A percentile compares a stretch with the other conserved stretches of the same genome.
Conservation (phyloP, 2,113 vertebrate genomes). For the human (Homo sapiens) region DNA sequence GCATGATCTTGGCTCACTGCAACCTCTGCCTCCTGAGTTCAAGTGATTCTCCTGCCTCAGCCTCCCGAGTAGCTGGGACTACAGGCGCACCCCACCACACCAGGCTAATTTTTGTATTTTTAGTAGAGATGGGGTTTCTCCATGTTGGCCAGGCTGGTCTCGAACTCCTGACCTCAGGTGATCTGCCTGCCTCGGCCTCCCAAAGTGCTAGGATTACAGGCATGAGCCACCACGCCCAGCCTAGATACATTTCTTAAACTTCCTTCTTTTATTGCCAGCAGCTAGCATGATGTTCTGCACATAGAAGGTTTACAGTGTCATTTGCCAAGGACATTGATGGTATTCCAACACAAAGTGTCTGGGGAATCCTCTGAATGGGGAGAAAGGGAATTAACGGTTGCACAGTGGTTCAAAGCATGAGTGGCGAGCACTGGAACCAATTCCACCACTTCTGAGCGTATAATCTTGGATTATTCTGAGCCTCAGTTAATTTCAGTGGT, state of each 20-base stretch:
- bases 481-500: not conserved
- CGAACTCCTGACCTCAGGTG: too few relatives aligned
- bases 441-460: not conserved
- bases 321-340: not conserved
- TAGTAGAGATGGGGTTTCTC: too few relatives aligned
- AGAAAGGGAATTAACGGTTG: not conserved
- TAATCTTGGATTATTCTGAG: not conserved
- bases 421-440: not conserved
- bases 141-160: too few relatives aligned
- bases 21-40: too few relatives aligned
- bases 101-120: too few relatives aligned
- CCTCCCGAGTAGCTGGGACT: too few relatives aligned
- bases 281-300: not conserved
- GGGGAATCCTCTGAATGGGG: not conserved
- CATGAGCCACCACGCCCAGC: fast-evolving
- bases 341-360: not conserved
- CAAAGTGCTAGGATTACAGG: too few relatives aligned
- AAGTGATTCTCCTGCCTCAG: too few relatives aligned
- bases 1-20: too few relatives aligned
- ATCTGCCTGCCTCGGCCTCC: too few relatives aligned
- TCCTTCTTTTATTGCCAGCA: not conserved
- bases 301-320: not conserved
- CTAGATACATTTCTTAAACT: not conserved
- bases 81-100: fast-evolving
- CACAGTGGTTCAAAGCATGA: not conserved